phyloP scores from a whole-genome alignment of 2,888 invertebrate genomes.

The Caenorhabditis sp. region DNA sequence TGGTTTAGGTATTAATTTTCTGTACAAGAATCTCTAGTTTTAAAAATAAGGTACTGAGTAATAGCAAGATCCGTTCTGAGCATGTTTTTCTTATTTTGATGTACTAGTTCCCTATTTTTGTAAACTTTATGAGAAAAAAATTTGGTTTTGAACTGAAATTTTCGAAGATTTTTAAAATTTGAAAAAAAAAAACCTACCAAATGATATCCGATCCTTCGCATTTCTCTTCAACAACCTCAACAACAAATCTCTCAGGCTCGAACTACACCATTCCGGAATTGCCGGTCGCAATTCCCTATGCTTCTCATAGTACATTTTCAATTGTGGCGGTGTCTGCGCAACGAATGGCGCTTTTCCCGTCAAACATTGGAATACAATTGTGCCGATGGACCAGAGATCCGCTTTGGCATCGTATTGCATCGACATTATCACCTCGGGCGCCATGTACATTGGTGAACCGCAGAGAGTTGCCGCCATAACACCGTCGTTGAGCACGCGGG shows the following conservation, averaged over 20 bases:
- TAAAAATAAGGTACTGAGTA: too few species aligned
- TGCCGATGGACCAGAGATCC: conserved; percentile 97
- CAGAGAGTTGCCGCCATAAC: conserved; percentile 99
- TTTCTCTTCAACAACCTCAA: conserved; percentile 83
- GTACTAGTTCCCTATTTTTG: too few species aligned
- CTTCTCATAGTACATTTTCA: conserved; percentile 95
- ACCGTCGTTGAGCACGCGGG: conserved; percentile 95
- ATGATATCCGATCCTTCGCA: conserved; percentile 92
- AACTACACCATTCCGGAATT: conserved; percentile 91
- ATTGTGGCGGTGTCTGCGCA: conserved; percentile 91
- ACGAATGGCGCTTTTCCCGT: conserved; percentile 96
- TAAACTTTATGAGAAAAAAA: too few species aligned
- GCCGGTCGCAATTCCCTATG: conserved; percentile 76
- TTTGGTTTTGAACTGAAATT: too few species aligned
- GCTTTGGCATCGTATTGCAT: conserved; percentile 98
- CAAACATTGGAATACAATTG: conserved; percentile 96
- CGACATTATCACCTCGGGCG: conserved; percentile 88
- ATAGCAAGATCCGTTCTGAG: too few species aligned
- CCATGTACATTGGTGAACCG: conserved; percentile 99
- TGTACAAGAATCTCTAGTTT: too few species aligned
- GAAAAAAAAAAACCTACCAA: conserved; percentile 75
- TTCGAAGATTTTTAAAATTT: background rate
- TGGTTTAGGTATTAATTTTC: too few species aligned
- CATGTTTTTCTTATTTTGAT: too few species aligned
- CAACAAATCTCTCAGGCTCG: conserved; percentile 86